Base-by-base conservation (phyloP, 2,888 invertebrate species). In the Agrypnus murinus region DNA sequence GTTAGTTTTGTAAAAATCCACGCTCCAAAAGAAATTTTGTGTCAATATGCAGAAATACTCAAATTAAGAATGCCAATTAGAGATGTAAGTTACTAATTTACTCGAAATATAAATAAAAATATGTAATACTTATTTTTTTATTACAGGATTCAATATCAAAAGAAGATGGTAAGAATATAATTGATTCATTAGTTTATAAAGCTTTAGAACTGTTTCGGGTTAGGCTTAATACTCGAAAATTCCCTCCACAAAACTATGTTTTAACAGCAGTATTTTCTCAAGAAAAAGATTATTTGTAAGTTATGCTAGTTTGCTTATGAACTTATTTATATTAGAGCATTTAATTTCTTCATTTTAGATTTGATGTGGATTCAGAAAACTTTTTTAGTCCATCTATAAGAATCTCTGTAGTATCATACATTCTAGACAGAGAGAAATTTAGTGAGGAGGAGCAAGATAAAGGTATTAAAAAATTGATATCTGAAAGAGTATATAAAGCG, bases 11-110 rank as follows among this genome's bases (percentile, higher is more conserved):
- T 92, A 7, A 94, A 94, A 86, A 88, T 95, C 32, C 92, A 93
- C 82, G 93, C 92, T 0, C 92, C 94, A 0, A 86, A 86, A 80
- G 91, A 92, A 77, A 91, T 94, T 1, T 84, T 93, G 15, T 88
- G 90, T 69, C 87, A 92, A 75, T 94, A 93, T 83, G 91, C 92
- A 36, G 94, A 94, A 84, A 90, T 93, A 72, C 87, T 94, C 77
- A 93, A 93, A 84, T 87, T 94, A 36, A 89, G 92, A 81, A 88
- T 94, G 89, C 94, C 94, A 46, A 91, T 94, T 84, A 93, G 90
- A 85, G 87, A 89, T 87, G 92, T 92, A 82, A 81, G 84, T 77
- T 14, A n/a, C n/a, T n/a, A n/a, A n/a, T n/a, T n/a, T n/a, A 25
- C 5, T 25, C 5, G 25, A 25, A 25, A 25, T 9, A 25, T 25